Base-by-base conservation (phyloP, 2,888 invertebrate species). In the Creontiades dilutus region DNA sequence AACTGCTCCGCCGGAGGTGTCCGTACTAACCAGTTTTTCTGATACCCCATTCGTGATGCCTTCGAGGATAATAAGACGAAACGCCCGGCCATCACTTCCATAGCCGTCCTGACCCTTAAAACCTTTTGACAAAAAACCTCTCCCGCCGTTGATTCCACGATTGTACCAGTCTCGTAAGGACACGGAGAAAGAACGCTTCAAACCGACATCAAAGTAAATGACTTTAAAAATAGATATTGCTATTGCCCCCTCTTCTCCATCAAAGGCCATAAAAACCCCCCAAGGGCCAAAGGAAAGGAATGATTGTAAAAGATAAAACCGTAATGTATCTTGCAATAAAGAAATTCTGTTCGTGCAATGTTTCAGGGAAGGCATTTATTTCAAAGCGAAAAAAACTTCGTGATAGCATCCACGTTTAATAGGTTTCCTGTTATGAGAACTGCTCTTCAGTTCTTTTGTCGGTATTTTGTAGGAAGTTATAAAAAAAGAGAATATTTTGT, bases 1-100 rank as follows among this genome's bases (percentile, higher is more conserved):
- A 19, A 23, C 78, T 78, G 52, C 28, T 16, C 78, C 78, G 76
- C 88, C 80, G 61, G 78, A 86, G 88, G 88, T 88, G 88, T 88
- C 88, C 52, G 88, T 78, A 78, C 88, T 88, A 88, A 88, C 88
- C 88, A 88, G 88, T 88, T 88, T 88, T 88, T 88, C 88, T 88
- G 76, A 88, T 88, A 76, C 48, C 52, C 88, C 88, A 78, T 88
- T 88, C 88, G 88, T 78, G 88, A 88, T 88, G 88, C 88, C 78
- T 88, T 19, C 16, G 23, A 37, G 88, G 88, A 88, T 88, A 88
- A 88, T 88, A 88, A 78, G 88, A 88, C 68, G 68, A 68, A 68
- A 68, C 68, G 68, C 68, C 68, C 68, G 68, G 13, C 68, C 68
- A 48, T 88, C 80, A 48, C 52, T 52, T 48, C 47, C 85, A 23